phyloP scores from a whole-genome alignment of 1,140 invertebrate species.

The Patella vulgata region DNA sequence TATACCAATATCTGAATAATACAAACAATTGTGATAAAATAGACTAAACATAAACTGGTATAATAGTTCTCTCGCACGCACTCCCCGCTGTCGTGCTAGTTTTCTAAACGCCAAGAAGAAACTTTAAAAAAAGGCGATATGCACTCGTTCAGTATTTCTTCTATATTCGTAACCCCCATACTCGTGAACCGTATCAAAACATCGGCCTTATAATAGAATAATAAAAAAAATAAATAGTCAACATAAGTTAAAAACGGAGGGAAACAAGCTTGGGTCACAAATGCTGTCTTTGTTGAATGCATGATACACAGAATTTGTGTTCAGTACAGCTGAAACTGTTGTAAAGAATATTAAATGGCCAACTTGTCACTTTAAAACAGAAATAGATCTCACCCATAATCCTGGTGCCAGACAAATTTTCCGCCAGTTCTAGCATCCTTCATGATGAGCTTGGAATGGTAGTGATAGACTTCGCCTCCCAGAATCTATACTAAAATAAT shows the following conservation, averaged over 20 bases:
- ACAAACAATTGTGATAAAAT: no score
- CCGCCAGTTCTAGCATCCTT: constrained; percentile 43
- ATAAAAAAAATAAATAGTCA: background rate
- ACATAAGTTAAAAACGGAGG: constrained; percentile 46
- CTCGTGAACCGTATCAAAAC: no score
- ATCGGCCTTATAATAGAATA: background rate
- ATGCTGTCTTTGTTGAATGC: constrained; percentile 46
- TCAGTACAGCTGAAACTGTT: background rate
- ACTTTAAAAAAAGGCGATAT: no score
- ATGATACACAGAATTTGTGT: background rate
- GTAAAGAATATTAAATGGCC: background rate
- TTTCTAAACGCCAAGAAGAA: no score
- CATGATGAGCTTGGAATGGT: constrained; percentile 48
- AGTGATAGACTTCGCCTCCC: constrained; percentile 44
- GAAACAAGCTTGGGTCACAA: constrained; percentile 46
- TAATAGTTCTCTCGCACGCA: no score
- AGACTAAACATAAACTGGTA: no score
- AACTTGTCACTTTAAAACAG: background rate
- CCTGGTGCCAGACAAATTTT: constrained; percentile 43
- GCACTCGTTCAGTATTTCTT: no score
- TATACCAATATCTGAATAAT: no score
- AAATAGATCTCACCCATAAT: constrained; percentile 38
- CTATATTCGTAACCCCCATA: no score
- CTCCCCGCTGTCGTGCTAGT: no score
- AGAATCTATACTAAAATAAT: constrained; percentile 23